Conservation (phyloP, 2,888 invertebrate species). For the Epistrophe grossulariae region DNA sequence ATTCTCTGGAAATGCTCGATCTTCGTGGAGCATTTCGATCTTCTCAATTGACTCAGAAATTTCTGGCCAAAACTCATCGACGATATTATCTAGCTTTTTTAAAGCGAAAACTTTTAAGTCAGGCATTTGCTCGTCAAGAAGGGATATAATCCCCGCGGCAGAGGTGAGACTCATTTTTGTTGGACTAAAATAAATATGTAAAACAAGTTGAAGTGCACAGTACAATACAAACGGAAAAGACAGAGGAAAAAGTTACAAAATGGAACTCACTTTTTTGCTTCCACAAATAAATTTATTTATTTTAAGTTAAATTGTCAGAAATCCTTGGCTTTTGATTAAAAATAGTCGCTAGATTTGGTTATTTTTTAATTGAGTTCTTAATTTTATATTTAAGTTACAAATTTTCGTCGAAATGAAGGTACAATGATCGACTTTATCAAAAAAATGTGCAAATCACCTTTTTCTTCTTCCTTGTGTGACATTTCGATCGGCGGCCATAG, state of each 20-base stretch:
- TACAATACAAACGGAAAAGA: background rate
- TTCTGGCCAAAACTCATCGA: constrained; percentile 99
- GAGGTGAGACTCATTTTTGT: constrained; percentile 85
- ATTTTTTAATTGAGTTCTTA: background rate
- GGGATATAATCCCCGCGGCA: constrained; percentile 96
- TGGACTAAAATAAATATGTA: constrained; percentile 26
- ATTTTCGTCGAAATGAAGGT: constrained; percentile 15
- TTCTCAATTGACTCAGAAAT: constrained; percentile 99
- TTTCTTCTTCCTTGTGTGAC: constrained; percentile 54
- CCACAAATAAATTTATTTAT: constrained; percentile 63
- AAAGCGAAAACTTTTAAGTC: constrained; percentile 97
- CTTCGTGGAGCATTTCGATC: constrained; percentile 98
- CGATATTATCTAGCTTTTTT: constrained; percentile 95
- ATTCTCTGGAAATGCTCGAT: constrained; percentile 93
- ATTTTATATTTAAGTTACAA: constrained; percentile 36
- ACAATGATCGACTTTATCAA: constrained; percentile 19
- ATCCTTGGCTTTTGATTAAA: background rate
- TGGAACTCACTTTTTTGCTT: constrained; percentile 53
- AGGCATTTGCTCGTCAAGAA: constrained; percentile 96
- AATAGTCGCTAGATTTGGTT: background rate
- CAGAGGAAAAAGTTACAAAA: constrained; percentile 46
- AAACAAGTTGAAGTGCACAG: background rate
- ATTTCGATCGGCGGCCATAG: constrained; percentile 49
- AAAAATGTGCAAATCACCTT: constrained; percentile 72
- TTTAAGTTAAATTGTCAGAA: constrained; percentile 27